Evolutionary conservation across 2,888 invertebrate genomes (phyloP).

Genomic region (Rhagophthalmus giganteus): DNA sequence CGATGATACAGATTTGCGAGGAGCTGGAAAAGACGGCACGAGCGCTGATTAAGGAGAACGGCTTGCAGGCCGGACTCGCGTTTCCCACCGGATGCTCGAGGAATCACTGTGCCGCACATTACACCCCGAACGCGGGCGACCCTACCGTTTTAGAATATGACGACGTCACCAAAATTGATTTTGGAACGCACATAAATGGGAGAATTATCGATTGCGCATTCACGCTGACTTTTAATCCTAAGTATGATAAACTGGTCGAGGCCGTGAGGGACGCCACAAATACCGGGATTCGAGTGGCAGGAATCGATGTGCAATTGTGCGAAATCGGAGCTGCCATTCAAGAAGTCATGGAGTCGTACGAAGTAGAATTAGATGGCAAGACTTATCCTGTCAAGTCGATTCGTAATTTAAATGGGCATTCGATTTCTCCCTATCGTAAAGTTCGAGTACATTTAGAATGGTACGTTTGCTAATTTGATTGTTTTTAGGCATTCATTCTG

Average conservation of each 20-base stretch:
- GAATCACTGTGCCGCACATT: slow-evolving; percentile 99
- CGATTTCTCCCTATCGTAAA: slow-evolving; percentile 97
- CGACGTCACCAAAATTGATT: slow-evolving; percentile 98
- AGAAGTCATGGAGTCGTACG: slow-evolving; percentile 99
- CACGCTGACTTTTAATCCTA: slow-evolving; percentile 94
- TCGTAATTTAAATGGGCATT: slow-evolving; percentile 97
- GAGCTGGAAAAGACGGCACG: slow-evolving; percentile 92
- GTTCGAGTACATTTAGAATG: slow-evolving; percentile 33
- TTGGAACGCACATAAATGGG: slow-evolving; percentile 97
- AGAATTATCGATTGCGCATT: slow-evolving; percentile 99
- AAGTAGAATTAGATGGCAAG: slow-evolving; percentile 95
- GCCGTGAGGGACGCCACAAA: slow-evolving; percentile 75
- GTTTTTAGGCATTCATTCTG: slow-evolving; percentile 79
- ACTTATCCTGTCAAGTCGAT: slow-evolving; percentile 96
- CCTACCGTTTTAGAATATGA: slow-evolving; percentile 91
- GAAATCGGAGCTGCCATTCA: slow-evolving; percentile 97
- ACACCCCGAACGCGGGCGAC: slow-evolving; percentile 98
- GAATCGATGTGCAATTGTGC: slow-evolving; percentile 96
- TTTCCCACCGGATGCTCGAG: slow-evolving; percentile 98
- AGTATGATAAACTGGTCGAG: slow-evolving; percentile 90
- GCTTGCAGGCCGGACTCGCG: slow-evolving; percentile 89
- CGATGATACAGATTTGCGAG: slow-evolving; percentile 98
- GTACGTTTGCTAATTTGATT: not conserved
- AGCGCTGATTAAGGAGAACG: slow-evolving; percentile 90
- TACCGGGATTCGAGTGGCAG: slow-evolving; percentile 77